phyloP scores from a whole-genome alignment of 1,140 invertebrate genomes.

The Dysdera silvatica region DNA sequence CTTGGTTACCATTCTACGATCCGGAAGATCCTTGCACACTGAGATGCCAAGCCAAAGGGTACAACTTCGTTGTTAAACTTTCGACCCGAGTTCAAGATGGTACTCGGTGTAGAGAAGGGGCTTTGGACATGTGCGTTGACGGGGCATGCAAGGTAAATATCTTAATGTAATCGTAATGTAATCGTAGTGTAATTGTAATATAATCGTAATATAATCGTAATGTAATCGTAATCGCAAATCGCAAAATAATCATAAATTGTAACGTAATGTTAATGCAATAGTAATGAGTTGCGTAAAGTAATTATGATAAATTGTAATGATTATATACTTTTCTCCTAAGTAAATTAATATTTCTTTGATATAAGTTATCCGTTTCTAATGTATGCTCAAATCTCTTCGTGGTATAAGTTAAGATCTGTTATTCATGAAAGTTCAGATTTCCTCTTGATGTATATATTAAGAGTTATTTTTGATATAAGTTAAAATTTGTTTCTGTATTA shows the following conservation, averaged over 20 bases:
- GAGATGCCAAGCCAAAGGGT: constrained; percentile 61
- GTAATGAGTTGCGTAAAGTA: neutral
- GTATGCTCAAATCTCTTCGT: too few species aligned
- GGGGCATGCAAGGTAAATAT: constrained; percentile 71
- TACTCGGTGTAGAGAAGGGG: constrained; percentile 69
- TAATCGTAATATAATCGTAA: too few species aligned
- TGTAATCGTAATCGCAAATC: too few species aligned
- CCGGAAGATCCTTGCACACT: constrained; percentile 75
- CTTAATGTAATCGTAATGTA: too few species aligned
- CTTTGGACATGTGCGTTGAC: constrained; percentile 79
- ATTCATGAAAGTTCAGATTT: too few species aligned
- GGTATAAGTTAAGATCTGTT: too few species aligned
- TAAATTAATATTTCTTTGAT: too few species aligned
- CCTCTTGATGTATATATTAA: too few species aligned
- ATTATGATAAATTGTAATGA: neutral
- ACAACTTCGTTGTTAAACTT: constrained; percentile 61
- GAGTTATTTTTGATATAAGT: too few species aligned
- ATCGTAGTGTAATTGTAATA: too few species aligned
- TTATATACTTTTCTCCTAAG: neutral
- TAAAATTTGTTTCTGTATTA: too few species aligned
- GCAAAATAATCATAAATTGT: neutral
- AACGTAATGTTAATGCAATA: neutral
- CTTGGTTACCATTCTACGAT: constrained; percentile 78
- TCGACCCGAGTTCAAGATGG: constrained; percentile 76
- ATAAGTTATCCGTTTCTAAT: too few species aligned